Percentiles rank a stretch among this genome's conserved stretches.
Evolutionary conservation across 2,797 vertebrate genomes (phyloP).

Genomic region (Bufotes viridis): DNA sequence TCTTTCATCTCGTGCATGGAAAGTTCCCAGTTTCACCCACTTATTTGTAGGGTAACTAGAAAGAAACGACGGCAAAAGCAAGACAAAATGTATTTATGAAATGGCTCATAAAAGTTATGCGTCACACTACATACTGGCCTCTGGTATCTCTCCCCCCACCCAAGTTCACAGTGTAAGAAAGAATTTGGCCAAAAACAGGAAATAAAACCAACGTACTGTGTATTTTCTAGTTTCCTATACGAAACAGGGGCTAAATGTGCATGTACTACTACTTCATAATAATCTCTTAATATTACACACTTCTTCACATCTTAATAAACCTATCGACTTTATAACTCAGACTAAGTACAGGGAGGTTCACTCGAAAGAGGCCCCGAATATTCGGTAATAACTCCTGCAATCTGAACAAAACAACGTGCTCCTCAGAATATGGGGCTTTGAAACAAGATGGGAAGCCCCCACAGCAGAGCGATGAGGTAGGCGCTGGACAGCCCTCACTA

Average conservation of each 20-base stretch:
- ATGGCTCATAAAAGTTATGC: neutral
- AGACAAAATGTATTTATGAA: neutral
- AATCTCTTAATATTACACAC: neutral
- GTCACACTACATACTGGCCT: neutral
- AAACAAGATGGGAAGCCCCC: no score
- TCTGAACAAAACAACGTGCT: no score
- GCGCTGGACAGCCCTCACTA: no score
- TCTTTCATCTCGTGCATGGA: conserved; percentile 93
- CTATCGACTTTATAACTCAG: no score
- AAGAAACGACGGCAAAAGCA: neutral
- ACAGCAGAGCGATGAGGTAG: no score
- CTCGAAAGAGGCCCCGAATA: no score
- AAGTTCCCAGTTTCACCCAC: conserved; percentile 95
- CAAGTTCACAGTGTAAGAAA: neutral
- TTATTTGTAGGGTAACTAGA: conserved; percentile 95
- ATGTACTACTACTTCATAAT: neutral
- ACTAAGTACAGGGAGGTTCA: no score
- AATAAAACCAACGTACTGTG: neutral
- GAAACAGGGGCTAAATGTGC: neutral
- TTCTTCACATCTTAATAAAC: neutral
- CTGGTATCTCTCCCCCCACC: neutral
- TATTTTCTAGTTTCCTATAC: neutral
- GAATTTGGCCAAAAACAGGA: neutral
- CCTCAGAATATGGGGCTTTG: no score
- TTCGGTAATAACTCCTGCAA: no score